Evolutionary conservation across 2,797 vertebrate genomes (phyloP).

Genomic region (Sebastolobus altivelis): DNA sequence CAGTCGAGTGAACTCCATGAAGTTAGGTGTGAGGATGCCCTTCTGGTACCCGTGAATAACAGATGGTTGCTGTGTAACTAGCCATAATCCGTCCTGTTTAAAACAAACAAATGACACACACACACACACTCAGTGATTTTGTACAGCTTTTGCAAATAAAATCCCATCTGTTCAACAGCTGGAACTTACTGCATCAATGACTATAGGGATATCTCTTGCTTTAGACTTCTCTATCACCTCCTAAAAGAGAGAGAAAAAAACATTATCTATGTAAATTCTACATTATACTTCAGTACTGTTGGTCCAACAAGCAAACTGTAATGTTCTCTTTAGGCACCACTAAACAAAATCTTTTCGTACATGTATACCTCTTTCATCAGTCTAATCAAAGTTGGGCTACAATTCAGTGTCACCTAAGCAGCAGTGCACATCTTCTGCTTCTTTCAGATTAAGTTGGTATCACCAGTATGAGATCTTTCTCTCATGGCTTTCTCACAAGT

Average conservation of each 20-base stretch:
- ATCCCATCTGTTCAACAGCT: slow-evolving; percentile 38
- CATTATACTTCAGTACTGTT: neutral
- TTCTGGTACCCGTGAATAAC: slow-evolving; percentile 94
- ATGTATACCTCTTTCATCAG: neutral
- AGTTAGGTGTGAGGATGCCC: slow-evolving; percentile 96
- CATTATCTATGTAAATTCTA: neutral
- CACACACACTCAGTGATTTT: neutral
- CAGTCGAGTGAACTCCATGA: slow-evolving; percentile 94
- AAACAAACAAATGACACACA: slow-evolving; percentile 35
- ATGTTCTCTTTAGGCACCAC: neutral
- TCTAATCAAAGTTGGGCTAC: neutral
- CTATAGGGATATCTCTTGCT: slow-evolving; percentile 91
- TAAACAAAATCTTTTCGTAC: neutral
- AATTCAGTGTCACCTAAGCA: neutral
- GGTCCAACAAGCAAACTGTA: neutral
- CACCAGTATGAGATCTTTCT: neutral
- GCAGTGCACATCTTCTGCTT: neutral
- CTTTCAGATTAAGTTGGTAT: neutral
- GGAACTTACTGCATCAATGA: slow-evolving; percentile 95
- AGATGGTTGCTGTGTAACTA: slow-evolving; percentile 92
- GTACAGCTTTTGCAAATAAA: slow-evolving; percentile 21
- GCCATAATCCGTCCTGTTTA: slow-evolving; percentile 95
- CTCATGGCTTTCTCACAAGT: neutral
- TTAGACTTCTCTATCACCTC: slow-evolving; percentile 94
- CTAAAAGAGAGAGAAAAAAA: slow-evolving; percentile 77